Base-by-base conservation (phyloP, 2,797 vertebrate genomes). In the Malacoraja senta region DNA sequence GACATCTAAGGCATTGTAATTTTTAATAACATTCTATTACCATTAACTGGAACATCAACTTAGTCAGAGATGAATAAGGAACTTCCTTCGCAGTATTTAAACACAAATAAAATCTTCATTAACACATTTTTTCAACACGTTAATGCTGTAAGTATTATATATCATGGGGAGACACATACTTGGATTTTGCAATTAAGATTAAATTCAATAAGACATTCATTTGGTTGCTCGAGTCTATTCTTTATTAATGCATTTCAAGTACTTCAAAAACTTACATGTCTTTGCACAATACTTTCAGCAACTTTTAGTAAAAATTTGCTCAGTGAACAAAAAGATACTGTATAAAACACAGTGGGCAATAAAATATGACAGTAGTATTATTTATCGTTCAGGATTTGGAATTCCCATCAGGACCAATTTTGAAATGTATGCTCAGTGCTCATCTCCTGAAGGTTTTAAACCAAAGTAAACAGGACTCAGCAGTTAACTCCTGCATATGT, bases 201-300 rank as follows among this genome's bases (percentile, higher is more conserved):
- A 58, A 53, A 38, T 15, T 91, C 65, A 92, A 92, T 53, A 53
- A 74, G 38, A 92, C 90, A 72, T 92, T 92, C 26, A 76, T 44
- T 92, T 92, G 90, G 71, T 92, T 97, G 95, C 96, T 97, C 96
- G 98, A 97, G 96, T 98, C 97, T 97, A 97, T 97, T 98, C 90
- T 92, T 97, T 98, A 99, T 98, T 99, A 97, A 98, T 97, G 97
- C 96, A 97, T 97, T 98, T 99, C 98, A 98, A 98, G 98, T 98
- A 96, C 93, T 98, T 98, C 95, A 97, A 98, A 97, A 97, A 96
- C 97, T 97, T 96, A 97, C 96, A 98, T 98, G 96, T 97, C 97
- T 97, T 97, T 96, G 96, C 96, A 98, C 97, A 97, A 97, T 97
- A 97, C 95, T 96, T 97, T 97, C 97, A 97, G 96, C 96, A 97